These are phyloP conservation scores for Zophobas atratus DNA, from an alignment of 1,140 invertebrate genomes.

Conservation along the genomic window DNA sequence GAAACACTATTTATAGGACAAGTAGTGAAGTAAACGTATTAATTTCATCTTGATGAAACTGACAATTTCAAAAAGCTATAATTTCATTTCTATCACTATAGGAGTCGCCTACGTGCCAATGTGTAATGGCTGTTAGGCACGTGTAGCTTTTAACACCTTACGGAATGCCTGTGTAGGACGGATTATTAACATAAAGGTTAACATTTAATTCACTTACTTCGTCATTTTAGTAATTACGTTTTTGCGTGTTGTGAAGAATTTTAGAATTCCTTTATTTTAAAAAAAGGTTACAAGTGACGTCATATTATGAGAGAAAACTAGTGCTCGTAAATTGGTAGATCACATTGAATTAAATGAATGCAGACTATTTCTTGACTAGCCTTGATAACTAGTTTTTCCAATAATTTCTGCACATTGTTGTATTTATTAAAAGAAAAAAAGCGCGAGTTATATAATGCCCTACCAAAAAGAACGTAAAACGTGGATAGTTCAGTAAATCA, in stretches of 20 bases:
- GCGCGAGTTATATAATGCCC: background rate
- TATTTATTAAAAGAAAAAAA: background rate
- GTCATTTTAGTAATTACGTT: background rate
- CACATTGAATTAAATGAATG: background rate
- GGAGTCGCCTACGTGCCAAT: constrained; percentile 29
- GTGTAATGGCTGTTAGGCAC: constrained; percentile 25
- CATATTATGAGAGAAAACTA: background rate
- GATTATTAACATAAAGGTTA: constrained; percentile 13
- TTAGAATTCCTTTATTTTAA: too few relatives aligned
- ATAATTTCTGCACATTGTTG: constrained; percentile 1
- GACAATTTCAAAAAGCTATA: constrained; percentile 10
- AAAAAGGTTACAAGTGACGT: too few relatives aligned
- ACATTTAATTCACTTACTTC: constrained; percentile 1
- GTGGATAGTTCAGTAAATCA: background rate
- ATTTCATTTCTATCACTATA: constrained; percentile 13
- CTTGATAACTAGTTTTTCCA: constrained; percentile 10
- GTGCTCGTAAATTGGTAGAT: background rate
- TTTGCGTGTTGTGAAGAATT: background rate
- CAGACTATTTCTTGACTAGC: background rate
- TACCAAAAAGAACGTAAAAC: background rate
- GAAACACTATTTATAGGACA: background rate
- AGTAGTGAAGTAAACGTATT: background rate
- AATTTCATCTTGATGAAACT: constrained; percentile 1
- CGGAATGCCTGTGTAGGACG: background rate
- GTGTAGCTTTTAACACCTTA: constrained; percentile 24